phyloP scores from a whole-genome alignment of 1,140 invertebrate species.

The Tetramorium alpestre region DNA sequence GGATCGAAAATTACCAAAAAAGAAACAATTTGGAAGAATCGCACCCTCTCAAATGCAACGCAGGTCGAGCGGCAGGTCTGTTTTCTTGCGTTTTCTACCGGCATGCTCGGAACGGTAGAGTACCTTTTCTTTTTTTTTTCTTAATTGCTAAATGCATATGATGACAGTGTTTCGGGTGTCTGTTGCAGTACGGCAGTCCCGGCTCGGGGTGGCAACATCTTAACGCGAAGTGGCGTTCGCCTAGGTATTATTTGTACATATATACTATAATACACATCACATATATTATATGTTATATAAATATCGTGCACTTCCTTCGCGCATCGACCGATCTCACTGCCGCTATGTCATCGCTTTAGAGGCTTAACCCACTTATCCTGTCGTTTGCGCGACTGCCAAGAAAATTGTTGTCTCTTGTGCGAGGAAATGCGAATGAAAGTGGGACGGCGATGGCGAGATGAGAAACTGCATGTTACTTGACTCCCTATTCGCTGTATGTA shows the following conservation, averaged over 20 bases:
- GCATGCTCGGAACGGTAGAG: constrained; percentile 65
- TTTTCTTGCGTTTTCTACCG: constrained; percentile 58
- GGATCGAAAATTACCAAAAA: not conserved
- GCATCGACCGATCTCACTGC: constrained; percentile 40
- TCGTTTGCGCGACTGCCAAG: constrained; percentile 32
- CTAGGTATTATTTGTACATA: constrained; percentile 81
- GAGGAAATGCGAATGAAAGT: constrained; percentile 37
- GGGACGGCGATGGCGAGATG: constrained; percentile 25
- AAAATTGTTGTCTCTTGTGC: constrained; percentile 11
- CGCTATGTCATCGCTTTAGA: constrained; percentile 36
- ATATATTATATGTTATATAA: constrained; percentile 62
- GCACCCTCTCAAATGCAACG: not conserved
- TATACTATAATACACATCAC: constrained; percentile 66
- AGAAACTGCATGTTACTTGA: constrained; percentile 22
- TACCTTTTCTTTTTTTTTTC: constrained; percentile 29
- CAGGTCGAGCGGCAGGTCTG: constrained; percentile 8
- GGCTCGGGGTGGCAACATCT: constrained; percentile 84
- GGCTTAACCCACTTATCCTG: constrained; percentile 49
- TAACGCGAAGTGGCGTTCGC: constrained; percentile 83
- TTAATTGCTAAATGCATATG: constrained; percentile 72
- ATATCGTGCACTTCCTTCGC: constrained; percentile 45
- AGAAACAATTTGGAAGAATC: not conserved
- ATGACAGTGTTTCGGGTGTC: constrained; percentile 81
- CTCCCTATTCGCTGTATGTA: constrained; percentile 11
- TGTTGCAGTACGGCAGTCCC: constrained; percentile 86